Percentiles rank a stretch among this genome's conserved stretches.
These are phyloP conservation scores for Pao palembangensis DNA, from an alignment of 2,113 vertebrate genomes.

Conservation along the genomic window DNA sequence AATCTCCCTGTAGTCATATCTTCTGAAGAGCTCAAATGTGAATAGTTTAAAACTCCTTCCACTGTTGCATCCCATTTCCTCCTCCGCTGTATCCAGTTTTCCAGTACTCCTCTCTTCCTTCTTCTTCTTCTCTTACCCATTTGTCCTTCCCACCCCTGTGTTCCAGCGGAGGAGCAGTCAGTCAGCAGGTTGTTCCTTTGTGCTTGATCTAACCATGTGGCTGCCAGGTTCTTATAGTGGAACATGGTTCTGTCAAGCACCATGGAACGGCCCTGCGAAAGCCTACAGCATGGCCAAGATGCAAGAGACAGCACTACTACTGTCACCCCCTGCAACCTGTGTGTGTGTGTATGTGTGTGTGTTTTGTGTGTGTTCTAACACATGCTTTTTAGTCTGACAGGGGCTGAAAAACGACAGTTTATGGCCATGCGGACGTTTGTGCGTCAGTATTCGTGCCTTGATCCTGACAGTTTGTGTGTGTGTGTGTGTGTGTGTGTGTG, in stretches of 20 bases:
- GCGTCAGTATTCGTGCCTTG: constrained; percentile 4
- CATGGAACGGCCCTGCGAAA: constrained; percentile 98
- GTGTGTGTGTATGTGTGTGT: constrained; percentile 22
- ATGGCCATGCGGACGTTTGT: constrained; percentile 22
- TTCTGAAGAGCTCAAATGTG: too few relatives aligned
- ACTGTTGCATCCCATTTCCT: background rate
- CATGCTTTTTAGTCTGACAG: constrained; percentile 39
- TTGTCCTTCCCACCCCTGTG: constrained; percentile 76
- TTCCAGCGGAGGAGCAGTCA: constrained; percentile 92
- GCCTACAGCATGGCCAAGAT: constrained; percentile 96
- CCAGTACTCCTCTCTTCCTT: background rate
- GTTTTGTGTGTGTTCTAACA: constrained; percentile 34
- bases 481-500: constrained; percentile 6
- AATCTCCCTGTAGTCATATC: too few relatives aligned
- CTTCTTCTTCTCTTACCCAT: constrained; percentile 37
- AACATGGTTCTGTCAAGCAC: constrained; percentile 99
- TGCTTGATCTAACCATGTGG: constrained; percentile 99
- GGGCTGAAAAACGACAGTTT: constrained; percentile 23
- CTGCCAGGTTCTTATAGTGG: constrained; percentile 94
- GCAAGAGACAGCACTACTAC: constrained; percentile 65
- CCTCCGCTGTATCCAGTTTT: background rate
- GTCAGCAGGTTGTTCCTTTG: constrained; percentile 99
- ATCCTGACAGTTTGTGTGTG: constrained; percentile 12
- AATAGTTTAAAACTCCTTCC: background rate
- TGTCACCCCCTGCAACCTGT: constrained; percentile 17